A percentile compares a stretch with the other conserved stretches of the same genome.
phyloP scores from a whole-genome alignment of 2,888 invertebrate genomes.

The Cyrtodaria siliqua region DNA sequence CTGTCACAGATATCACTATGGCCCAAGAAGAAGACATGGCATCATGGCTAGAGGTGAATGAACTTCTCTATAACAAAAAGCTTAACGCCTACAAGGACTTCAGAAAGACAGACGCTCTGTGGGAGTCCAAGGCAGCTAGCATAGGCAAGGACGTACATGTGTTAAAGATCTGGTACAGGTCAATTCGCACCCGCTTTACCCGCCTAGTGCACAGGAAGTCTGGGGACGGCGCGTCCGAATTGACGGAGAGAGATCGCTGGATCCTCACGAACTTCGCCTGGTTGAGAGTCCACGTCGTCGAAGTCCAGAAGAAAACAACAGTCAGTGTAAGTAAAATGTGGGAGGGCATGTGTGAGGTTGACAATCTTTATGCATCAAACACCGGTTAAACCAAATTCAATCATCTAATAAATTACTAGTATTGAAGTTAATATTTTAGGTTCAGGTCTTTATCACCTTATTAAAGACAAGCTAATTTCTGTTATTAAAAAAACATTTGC shows the following conservation, averaged over 20 bases:
- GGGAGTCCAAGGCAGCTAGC: slow-evolving; percentile 41
- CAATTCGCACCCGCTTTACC: slow-evolving; percentile 38
- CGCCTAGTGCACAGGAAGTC: slow-evolving; percentile 47
- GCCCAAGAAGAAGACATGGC: slow-evolving; percentile 1
- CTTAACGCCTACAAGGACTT: not conserved
- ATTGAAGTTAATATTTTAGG: too few relatives aligned
- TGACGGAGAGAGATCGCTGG: slow-evolving; percentile 49
- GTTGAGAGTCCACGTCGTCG: too few relatives aligned
- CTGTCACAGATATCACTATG: not conserved
- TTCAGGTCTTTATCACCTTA: too few relatives aligned
- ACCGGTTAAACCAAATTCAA: slow-evolving; percentile 17
- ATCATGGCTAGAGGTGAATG: slow-evolving; percentile 1
- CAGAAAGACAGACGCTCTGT: slow-evolving; percentile 2
- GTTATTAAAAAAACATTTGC: too few relatives aligned
- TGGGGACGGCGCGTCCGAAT: slow-evolving; percentile 39
- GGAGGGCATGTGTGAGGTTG: too few relatives aligned
- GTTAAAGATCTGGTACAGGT: slow-evolving; percentile 45
- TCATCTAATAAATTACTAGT: not conserved
- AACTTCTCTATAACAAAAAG: slow-evolving; percentile 1
- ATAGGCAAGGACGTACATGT: slow-evolving; percentile 41
- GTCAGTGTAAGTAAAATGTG: slow-evolving; percentile 38
- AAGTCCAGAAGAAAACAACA: slow-evolving; percentile 28
- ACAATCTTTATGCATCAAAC: slow-evolving; percentile 6
- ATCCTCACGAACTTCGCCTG: slow-evolving; percentile 48
- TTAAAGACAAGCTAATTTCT: too few relatives aligned